Percentiles rank a stretch among this genome's conserved stretches.
Conservation (phyloP, 2,113 vertebrate species). For the Psammodynastes pulverulentus region DNA sequence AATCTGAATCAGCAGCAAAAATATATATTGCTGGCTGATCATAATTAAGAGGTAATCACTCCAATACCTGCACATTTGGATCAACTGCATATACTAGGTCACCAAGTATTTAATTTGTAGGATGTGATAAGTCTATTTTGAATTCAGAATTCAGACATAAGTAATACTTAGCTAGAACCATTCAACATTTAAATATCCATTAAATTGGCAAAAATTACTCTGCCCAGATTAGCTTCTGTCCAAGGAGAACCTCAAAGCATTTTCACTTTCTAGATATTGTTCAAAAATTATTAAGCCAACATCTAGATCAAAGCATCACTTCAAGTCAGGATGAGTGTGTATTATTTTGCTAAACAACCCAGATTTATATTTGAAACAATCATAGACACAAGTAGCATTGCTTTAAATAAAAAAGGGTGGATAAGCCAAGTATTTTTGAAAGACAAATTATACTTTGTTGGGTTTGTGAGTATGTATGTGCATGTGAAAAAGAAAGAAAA, state of each 20-base stretch:
- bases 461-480: conserved; percentile 31
- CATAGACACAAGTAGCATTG: conserved; percentile 53
- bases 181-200: neutral
- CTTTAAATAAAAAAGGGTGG: conserved; percentile 57
- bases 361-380: conserved; percentile 63
- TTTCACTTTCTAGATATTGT: neutral
- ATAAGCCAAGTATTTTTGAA: conserved; percentile 36
- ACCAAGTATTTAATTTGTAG: neutral
- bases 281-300: neutral
- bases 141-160: conserved; percentile 22
- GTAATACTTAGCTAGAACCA: conserved; percentile 18
- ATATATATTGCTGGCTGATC: conserved; percentile 16
- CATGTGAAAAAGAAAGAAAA: neutral
- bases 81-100: conserved; percentile 19
- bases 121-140: conserved; percentile 4
- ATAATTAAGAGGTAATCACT: conserved; percentile 23
- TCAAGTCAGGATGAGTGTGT: conserved; percentile 43
- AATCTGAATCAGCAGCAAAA: conserved; percentile 15
- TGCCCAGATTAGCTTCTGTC: neutral
- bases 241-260: neutral
- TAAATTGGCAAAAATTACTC: conserved; percentile 38
- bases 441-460: conserved; percentile 10
- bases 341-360: conserved; percentile 43
- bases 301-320: conserved; percentile 21
- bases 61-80: conserved; percentile 17